These are phyloP conservation scores for Perithous albicinctus DNA, from an alignment of 2,888 invertebrate species.

Conservation along the genomic window DNA sequence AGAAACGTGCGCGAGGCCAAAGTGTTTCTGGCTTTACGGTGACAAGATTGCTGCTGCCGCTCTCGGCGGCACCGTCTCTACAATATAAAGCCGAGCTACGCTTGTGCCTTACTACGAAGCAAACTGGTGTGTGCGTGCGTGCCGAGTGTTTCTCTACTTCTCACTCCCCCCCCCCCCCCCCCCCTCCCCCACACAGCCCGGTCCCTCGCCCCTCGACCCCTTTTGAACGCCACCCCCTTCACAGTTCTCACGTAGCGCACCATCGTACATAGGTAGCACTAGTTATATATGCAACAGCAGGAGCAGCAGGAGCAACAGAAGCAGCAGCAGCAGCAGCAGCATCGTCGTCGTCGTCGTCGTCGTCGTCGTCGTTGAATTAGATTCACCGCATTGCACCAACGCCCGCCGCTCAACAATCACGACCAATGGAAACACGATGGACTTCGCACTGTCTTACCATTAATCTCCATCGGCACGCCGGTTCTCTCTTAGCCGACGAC, in stretches of 20 bases:
- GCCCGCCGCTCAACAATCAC: conserved; percentile 51
- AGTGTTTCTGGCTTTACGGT: conserved; percentile 55
- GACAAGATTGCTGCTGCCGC: conserved; percentile 49
- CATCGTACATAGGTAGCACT: conserved; percentile 13
- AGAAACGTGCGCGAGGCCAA: conserved; percentile 68
- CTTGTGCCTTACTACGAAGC: background rate
- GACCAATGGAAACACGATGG: conserved; percentile 68
- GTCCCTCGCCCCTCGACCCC: too few relatives aligned
- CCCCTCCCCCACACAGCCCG: too few relatives aligned
- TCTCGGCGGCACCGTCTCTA: conserved; percentile 22
- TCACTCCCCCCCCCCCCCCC: background rate
- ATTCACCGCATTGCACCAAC: conserved; percentile 66
- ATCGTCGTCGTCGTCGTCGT: conserved; percentile 4
- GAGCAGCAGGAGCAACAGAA: too few relatives aligned
- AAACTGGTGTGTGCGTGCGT: conserved; percentile 26
- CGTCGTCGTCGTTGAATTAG: conserved; percentile 49
- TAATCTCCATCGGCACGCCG: conserved; percentile 73
- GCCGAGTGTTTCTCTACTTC: conserved; percentile 37
- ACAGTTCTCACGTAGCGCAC: background rate
- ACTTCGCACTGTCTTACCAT: conserved; percentile 66
- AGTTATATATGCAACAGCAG: conserved; percentile 27
- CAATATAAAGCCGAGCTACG: conserved; percentile 13
- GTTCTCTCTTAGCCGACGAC: conserved; percentile 3
- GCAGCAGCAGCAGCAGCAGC: too few relatives aligned
- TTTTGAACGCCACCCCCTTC: too few relatives aligned